Conservation (phyloP, 1,140 invertebrate species). For the Dolichoris vasculosae region DNA sequence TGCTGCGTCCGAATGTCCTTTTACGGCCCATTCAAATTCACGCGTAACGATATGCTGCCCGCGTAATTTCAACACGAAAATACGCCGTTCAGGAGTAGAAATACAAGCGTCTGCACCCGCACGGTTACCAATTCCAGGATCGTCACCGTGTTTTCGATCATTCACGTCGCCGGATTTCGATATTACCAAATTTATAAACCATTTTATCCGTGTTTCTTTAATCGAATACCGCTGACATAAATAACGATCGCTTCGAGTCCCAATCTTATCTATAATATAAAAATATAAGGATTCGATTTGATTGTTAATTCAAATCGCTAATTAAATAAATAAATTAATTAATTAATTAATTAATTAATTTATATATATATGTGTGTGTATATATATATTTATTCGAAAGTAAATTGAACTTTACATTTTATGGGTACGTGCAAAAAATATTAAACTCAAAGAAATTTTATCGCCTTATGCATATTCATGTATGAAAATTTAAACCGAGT, state of each 20-base stretch:
- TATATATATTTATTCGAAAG: too few relatives aligned
- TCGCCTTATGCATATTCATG: not conserved
- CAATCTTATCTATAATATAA: too few relatives aligned
- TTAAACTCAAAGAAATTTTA: not conserved
- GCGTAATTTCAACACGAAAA: slow-evolving; percentile 43
- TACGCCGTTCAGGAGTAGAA: not conserved
- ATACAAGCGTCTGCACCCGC: not conserved
- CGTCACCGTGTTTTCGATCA: slow-evolving; percentile 67
- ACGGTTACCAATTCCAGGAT: slow-evolving; percentile 18
- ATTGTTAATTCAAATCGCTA: too few relatives aligned
- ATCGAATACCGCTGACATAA: not conserved
- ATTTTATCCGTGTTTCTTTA: slow-evolving; percentile 34
- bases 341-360: too few relatives aligned
- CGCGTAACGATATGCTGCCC: slow-evolving; percentile 48
- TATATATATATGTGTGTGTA: too few relatives aligned
- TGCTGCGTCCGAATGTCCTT: slow-evolving; percentile 39
- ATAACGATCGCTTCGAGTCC: not conserved
- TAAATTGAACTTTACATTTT: not conserved
- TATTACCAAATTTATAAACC: slow-evolving; percentile 67
- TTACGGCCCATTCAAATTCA: slow-evolving; percentile 48
- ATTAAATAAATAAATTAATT: too few relatives aligned
- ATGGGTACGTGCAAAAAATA: too few relatives aligned
- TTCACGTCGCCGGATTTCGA: slow-evolving; percentile 68
- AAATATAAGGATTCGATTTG: too few relatives aligned
- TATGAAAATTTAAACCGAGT: not conserved